Percentiles rank a stretch among this genome's conserved stretches.
Conservation (phyloP, 2,888 invertebrate genomes). For the Ophioninae sp. region DNA sequence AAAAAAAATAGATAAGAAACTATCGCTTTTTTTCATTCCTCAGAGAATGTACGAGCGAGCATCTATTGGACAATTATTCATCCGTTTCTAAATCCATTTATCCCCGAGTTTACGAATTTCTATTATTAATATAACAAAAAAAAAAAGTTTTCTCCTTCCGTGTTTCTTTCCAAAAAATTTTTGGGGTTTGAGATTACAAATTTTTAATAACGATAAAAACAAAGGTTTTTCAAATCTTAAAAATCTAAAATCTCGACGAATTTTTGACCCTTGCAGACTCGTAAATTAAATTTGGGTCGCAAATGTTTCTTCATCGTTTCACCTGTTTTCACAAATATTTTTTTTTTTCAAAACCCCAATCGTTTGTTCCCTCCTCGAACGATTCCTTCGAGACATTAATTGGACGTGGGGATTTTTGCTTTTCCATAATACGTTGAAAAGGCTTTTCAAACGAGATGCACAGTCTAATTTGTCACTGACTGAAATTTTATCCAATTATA, state of each 20-base stretch:
- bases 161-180: not conserved
- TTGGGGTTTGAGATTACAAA: not conserved
- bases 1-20: not conserved
- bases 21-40: not conserved
- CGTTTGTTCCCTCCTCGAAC: not conserved
- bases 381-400: conserved; percentile 16
- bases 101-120: not conserved
- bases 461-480: conserved; percentile 30
- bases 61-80: not conserved
- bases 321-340: not conserved
- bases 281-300: conserved; percentile 47
- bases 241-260: not conserved
- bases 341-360: not conserved
- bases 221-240: not conserved
- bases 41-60: not conserved
- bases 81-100: not conserved
- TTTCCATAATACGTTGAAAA: conserved; percentile 19
- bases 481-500: conserved; percentile 32
- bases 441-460: not conserved
- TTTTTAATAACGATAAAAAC: not conserved
- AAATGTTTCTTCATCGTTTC: conserved; percentile 23
- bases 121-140: not conserved
- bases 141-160: not conserved
- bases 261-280: conserved; percentile 31
- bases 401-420: not conserved